Evolutionary conservation across 2,888 invertebrate species (phyloP).

Genomic region (Phrixothrix hirtus): DNA sequence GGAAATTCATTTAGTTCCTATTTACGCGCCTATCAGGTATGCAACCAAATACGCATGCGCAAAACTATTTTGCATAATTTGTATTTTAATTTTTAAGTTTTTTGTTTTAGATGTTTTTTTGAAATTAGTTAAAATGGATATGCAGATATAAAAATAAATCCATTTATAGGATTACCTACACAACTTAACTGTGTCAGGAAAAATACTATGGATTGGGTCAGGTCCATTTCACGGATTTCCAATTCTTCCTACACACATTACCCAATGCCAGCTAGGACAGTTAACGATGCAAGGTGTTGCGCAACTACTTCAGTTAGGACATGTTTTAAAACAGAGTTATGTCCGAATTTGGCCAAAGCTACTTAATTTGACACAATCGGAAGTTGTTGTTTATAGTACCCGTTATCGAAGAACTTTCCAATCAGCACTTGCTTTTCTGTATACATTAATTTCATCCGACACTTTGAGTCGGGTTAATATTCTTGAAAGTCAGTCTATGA

Average conservation of each 20-base stretch:
- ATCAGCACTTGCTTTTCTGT: conserved; percentile 80
- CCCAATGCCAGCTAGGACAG: conserved; percentile 81
- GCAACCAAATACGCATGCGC: conserved; percentile 6
- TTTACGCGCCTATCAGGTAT: conserved; percentile 52
- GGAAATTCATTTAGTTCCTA: conserved; percentile 56
- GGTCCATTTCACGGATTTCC: conserved; percentile 87
- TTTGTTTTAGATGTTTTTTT: too few species aligned
- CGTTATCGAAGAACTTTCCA: conserved; percentile 88
- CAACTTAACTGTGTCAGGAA: conserved; percentile 63
- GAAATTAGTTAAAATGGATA: too few species aligned
- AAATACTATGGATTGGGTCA: conserved; percentile 73
- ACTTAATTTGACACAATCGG: conserved; percentile 59
- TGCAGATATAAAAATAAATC: too few species aligned
- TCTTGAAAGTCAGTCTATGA: conserved; percentile 76
- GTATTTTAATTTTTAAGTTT: too few species aligned
- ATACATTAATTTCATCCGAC: conserved; percentile 70
- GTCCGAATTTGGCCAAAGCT: conserved; percentile 57
- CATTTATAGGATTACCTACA: conserved; percentile 61
- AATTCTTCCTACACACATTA: conserved; percentile 67
- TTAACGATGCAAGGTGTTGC: conserved; percentile 81
- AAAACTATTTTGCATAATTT: too few species aligned
- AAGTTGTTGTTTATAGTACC: conserved; percentile 76
- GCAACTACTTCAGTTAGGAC: conserved; percentile 81
- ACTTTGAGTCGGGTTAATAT: conserved; percentile 69
- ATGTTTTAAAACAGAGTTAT: conserved; percentile 65